Percentiles rank a stretch among this genome's conserved stretches.
Evolutionary conservation across 2,888 invertebrate species (phyloP).

Genomic region (Cataglyphis rosenhaueri): DNA sequence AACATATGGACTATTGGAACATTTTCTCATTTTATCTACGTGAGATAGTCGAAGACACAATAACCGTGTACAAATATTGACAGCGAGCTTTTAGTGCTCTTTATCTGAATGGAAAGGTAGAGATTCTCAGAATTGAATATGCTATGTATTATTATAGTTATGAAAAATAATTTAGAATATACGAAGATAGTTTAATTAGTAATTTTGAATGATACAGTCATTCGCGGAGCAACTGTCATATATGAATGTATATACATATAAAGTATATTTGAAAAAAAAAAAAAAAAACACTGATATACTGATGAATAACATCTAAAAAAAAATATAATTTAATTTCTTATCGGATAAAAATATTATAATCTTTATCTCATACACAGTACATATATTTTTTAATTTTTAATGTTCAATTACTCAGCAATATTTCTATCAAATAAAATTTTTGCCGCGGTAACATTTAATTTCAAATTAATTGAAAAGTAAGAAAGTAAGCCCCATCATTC

Average conservation of each 20-base stretch:
- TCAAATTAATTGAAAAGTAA: conserved; percentile 38
- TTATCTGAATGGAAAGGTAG: background rate
- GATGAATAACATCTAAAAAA: background rate
- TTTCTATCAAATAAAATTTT: conserved; percentile 16
- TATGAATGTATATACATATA: background rate
- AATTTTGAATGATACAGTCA: background rate
- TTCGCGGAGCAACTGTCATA: background rate
- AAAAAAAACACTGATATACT: background rate
- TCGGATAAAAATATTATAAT: background rate
- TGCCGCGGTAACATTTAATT: conserved; percentile 24
- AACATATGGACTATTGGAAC: background rate
- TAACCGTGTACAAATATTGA: conserved; percentile 1
- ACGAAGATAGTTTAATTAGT: background rate
- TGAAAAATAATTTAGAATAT: background rate
- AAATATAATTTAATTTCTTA: background rate
- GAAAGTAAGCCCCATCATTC: conserved; percentile 31
- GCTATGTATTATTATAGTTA: background rate
- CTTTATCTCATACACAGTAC: background rate
- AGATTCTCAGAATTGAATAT: background rate
- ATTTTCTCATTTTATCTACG: conserved; percentile 6
- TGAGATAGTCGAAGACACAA: background rate
- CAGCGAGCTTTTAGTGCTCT: background rate
- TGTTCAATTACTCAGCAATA: conserved; percentile 4
- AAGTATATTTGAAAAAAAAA: background rate
- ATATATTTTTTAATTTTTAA: background rate